Evolutionary conservation across 2,797 vertebrate species (phyloP), one percentile per base, ranked within the genome.

Genomic region (Cryptoblepharus egeriae): DNA sequence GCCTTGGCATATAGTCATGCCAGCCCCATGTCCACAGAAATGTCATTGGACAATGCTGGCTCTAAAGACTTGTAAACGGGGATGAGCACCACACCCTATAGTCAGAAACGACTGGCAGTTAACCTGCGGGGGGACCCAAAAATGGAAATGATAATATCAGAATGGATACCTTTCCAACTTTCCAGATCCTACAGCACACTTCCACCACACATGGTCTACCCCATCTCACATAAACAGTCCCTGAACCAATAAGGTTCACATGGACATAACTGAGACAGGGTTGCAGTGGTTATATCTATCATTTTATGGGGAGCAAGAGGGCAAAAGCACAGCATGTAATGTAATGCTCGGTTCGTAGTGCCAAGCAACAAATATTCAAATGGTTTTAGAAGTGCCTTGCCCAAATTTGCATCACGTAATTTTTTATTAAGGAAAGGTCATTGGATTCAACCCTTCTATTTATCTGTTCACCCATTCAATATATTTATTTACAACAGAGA

Each of bases 341-440:
- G 35, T 28, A 68, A 35, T 32, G 55, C 39, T 68, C 68, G 35
- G 37, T 74, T 84, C 35, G 39, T 24, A 68, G 8, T 58, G 32
- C 39, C 5, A 22, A 45, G 0, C 73, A 0, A 61, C 58, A 45
- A 63, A 30, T n/a, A 65, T 30, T 70, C 58, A 67, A 64, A 79
- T 0, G 0, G 1, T 75, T 30, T 52, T 70, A 67, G 57, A 61
- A 81, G 9, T 49, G 49, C 71, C 39, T 85, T 65, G 70, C 88
- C n/a, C 52, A 79, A 0, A 24, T 86, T 87, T 68, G 37, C 52
- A 28, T 81, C 87, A 79, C 42, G 28, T 49, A 73, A 60, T 85
- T 65, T 52, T 72, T 72, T 58, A 83, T 91, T 80, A 77, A 88
- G 65, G 74, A 83, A 86, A 88, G 81, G 70, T 90, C 26, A 10